phyloP scores from a whole-genome alignment of 2,113 vertebrate species.

The Pelecanoides urinatrix region DNA sequence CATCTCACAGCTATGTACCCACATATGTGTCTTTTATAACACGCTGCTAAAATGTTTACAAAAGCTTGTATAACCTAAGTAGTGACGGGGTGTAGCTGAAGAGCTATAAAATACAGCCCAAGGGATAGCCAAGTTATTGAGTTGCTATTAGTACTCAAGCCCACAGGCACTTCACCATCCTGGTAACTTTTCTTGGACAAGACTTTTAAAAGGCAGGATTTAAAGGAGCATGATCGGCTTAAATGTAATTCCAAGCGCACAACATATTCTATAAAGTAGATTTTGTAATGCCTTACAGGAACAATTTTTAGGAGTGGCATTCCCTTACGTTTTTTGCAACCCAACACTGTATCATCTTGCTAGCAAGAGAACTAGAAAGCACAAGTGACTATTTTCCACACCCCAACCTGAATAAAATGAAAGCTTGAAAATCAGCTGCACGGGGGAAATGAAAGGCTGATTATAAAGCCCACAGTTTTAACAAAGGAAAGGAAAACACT shows the following conservation, averaged over 20 bases:
- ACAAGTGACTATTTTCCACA: not conserved
- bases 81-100: slow-evolving; percentile 37
- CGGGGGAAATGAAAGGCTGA: not conserved
- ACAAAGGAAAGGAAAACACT: slow-evolving; percentile 3
- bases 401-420: not conserved
- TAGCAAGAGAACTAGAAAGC: not conserved
- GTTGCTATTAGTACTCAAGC: slow-evolving; percentile 49
- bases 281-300: slow-evolving; percentile 41
- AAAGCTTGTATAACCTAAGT: slow-evolving; percentile 54
- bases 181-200: slow-evolving; percentile 52
- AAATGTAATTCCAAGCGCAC: slow-evolving; percentile 45
- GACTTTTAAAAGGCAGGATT: slow-evolving; percentile 54
- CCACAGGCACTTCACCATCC: slow-evolving; percentile 47
- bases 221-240: slow-evolving; percentile 16
- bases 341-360: slow-evolving; percentile 27
- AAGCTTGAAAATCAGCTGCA: slow-evolving; percentile 4
- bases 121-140: slow-evolving; percentile 52
- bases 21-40: slow-evolving; percentile 42
- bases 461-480: not conserved
- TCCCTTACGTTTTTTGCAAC: not conserved
- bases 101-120: slow-evolving; percentile 48
- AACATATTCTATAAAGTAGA: slow-evolving; percentile 41
- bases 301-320: slow-evolving; percentile 20
- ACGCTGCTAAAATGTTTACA: slow-evolving; percentile 60
- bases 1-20: not conserved